These are phyloP conservation scores for Ophthalmolycus amberensis DNA, from an alignment of 2,113 vertebrate species.

Conservation along the genomic window DNA sequence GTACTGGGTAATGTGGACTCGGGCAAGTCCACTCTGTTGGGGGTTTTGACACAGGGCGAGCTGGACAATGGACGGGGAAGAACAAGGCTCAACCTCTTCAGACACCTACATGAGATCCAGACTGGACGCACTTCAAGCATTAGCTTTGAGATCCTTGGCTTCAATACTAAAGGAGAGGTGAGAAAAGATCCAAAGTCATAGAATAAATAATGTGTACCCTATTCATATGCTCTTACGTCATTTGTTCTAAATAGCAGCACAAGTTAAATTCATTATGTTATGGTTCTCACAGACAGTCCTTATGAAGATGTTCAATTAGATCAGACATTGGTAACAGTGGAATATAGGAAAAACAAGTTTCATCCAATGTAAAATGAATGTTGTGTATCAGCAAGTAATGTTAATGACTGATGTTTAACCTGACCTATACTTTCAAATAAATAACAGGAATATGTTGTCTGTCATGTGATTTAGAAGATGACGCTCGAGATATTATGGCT, in stretches of 20 bases:
- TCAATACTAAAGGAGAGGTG: constrained; percentile 98
- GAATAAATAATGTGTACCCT: too few species aligned
- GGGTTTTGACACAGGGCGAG: constrained; percentile 97
- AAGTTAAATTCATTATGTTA: not conserved
- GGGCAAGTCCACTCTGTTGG: constrained; percentile 95
- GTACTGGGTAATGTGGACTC: constrained; percentile 98
- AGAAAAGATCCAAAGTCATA: constrained; percentile 19
- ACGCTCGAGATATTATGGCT: not conserved
- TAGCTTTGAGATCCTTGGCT: constrained; percentile 99
- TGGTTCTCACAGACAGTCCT: not conserved
- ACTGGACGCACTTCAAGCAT: constrained; percentile 98
- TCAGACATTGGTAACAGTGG: not conserved
- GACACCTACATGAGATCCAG: constrained; percentile 98
- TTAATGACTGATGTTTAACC: not conserved
- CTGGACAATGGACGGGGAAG: constrained; percentile 96
- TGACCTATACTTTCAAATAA: not conserved
- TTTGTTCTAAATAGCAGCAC: not conserved
- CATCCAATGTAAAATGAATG: not conserved
- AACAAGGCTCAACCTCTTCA: constrained; percentile 97
- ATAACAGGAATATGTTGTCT: not conserved
- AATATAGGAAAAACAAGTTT: not conserved
- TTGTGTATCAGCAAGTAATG: not conserved
- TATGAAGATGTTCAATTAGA: not conserved
- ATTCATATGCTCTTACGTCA: not conserved
- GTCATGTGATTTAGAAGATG: not conserved